These are phyloP conservation scores for Synaphobranchus kaupii DNA, from an alignment of 2,797 vertebrate genomes.

Conservation along the genomic window DNA sequence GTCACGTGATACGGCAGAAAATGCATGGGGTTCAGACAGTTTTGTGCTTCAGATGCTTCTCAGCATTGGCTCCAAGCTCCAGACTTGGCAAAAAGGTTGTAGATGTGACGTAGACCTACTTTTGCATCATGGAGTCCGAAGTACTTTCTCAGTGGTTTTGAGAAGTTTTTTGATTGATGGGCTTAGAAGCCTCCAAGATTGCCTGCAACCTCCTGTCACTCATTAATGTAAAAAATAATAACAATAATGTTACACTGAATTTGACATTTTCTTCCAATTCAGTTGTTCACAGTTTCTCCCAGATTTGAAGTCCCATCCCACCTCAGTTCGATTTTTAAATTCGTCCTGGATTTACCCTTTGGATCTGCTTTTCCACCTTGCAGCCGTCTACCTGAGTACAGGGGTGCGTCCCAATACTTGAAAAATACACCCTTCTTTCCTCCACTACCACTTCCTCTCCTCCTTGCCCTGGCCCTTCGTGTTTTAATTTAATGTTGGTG, in stretches of 20 bases:
- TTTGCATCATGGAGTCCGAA: too few species aligned
- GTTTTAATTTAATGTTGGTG: too few species aligned
- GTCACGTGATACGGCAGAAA: too few species aligned
- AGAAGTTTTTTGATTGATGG: too few species aligned
- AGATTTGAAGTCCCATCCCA: neutral
- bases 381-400: neutral
- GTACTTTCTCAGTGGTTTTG: neutral
- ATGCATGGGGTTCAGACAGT: too few species aligned
- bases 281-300: neutral
- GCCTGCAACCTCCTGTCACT: neutral
- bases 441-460: too few species aligned
- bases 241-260: neutral
- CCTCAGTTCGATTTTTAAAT: neutral
- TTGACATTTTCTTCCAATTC: neutral
- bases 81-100: neutral
- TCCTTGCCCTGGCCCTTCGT: too few species aligned
- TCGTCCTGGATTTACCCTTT: neutral
- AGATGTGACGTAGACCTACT: neutral
- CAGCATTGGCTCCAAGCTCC: neutral
- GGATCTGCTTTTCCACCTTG: neutral
- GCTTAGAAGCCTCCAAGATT: too few species aligned
- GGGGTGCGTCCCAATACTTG: too few species aligned
- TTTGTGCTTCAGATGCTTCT: neutral
- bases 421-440: too few species aligned
- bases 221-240: neutral